These are phyloP conservation scores for Chelonoidis abingdonii DNA, from an alignment of 2,113 vertebrate species.

Conservation along the genomic window DNA sequence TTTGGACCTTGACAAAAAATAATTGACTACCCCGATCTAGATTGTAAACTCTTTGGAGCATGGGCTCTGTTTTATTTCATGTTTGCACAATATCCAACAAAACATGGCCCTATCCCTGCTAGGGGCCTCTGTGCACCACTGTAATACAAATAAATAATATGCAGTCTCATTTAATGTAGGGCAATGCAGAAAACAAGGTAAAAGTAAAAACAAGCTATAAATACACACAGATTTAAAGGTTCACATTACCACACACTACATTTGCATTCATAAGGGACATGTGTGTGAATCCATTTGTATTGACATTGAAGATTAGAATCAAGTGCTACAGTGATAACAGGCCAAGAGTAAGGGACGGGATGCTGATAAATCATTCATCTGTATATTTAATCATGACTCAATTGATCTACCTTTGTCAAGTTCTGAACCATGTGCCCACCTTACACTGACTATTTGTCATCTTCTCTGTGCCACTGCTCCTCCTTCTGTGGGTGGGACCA, in stretches of 20 bases:
- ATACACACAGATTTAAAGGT: neutral
- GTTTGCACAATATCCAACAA: neutral
- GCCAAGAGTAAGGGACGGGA: neutral
- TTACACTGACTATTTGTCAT: neutral
- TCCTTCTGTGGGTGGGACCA: accelerated
- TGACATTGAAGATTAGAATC: neutral
- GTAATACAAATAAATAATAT: neutral
- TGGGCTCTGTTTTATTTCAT: neutral
- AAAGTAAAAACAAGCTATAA: neutral
- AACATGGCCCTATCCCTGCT: neutral
- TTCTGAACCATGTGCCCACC: neutral
- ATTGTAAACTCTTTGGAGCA: neutral
- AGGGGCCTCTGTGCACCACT: neutral
- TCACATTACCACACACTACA: neutral
- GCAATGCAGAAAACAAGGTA: neutral
- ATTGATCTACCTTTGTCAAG: neutral
- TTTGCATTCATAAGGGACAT: neutral
- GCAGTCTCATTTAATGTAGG: neutral
- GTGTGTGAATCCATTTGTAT: neutral
- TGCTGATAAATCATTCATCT: neutral
- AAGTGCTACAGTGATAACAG: neutral
- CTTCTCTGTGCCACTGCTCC: accelerated
- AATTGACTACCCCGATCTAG: neutral
- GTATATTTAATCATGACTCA: neutral
- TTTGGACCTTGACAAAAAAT: too few species aligned